phyloP scores from a whole-genome alignment of 2,888 invertebrate species.

The Chymomyza caudatula region DNA sequence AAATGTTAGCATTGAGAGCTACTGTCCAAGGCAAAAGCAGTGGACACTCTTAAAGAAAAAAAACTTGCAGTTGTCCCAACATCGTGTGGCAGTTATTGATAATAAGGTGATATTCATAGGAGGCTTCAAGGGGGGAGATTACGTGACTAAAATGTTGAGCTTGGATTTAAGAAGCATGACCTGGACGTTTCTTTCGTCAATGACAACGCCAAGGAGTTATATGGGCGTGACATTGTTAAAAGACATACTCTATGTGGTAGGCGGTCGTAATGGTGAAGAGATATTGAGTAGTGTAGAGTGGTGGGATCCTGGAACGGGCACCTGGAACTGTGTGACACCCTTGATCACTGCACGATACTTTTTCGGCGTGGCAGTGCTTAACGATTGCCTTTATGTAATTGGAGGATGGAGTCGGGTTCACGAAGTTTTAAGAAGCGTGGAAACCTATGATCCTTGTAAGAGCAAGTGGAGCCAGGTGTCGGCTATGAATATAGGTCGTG shows the following conservation, averaged over 20 bases:
- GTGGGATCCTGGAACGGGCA: constrained; percentile 92
- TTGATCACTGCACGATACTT: constrained; percentile 92
- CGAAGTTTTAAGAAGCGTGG: constrained; percentile 92
- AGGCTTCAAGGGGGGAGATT: constrained; percentile 92
- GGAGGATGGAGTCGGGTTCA: constrained; percentile 96
- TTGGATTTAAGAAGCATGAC: constrained; percentile 78
- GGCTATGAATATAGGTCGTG: constrained; percentile 91
- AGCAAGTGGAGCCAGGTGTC: constrained; percentile 90
- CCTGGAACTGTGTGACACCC: constrained; percentile 93
- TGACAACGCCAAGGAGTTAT: too few relatives aligned
- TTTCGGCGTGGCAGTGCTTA: constrained; percentile 94
- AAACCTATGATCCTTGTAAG: constrained; percentile 88
- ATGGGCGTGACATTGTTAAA: too few relatives aligned
- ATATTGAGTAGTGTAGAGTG: constrained; percentile 95
- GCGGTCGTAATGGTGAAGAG: too few relatives aligned
- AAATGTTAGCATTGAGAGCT: constrained; percentile 92
- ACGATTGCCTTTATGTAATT: constrained; percentile 92
- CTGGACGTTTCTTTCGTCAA: too few relatives aligned
- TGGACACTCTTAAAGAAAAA: constrained; percentile 77
- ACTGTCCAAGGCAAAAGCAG: constrained; percentile 79
- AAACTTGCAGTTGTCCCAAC: constrained; percentile 86
- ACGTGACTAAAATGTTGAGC: too few relatives aligned
- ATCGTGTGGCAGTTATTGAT: constrained; percentile 92
- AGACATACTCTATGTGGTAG: too few relatives aligned
- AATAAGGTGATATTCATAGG: constrained; percentile 91